Evolutionary conservation across 2,113 vertebrate species (phyloP), one percentile per base, ranked within the genome.

Genomic region (Rhinolophus ferrumequinum): DNA sequence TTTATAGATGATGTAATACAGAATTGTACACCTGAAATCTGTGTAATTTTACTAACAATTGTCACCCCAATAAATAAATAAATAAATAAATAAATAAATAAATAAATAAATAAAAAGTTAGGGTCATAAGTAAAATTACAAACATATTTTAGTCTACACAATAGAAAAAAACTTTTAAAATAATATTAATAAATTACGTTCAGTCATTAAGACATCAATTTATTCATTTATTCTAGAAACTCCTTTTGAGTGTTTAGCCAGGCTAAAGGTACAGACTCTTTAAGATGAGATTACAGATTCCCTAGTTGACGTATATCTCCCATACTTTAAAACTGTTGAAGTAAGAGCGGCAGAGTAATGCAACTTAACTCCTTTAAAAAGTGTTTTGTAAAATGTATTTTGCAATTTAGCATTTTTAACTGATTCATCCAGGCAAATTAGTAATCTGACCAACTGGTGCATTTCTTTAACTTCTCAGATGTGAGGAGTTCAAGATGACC

Each of bases 321-420:
- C 11, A 8, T 3, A 72, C 2, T 4, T 64, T 64, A 44, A 85
- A 41, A 44, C 44, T 60, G 8, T 8, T 9, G 58, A 84, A 41
- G 14, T 30, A 33, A 83, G 58, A 80, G n/a, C 22, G 56, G 7
- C 26, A 77, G 47, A 60, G 9, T 4, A 85, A 66, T 35, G 5
- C 56, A 96, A 54, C n/a, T 93, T 69, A 56, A 62, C 67, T 88
- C 83, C 89, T 88, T 87, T 88, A 33, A 52, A 70, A 84, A 56
- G 5, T 30, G 12, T 92, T 82, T 80, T 69, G 6, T 70, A 64
- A 72, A 62, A 77, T 50, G 6, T 66, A 72, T 88, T 75, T 93
- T 64, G 5, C 28, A 84, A 80, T 8, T 92, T 92, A 75, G 26
- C 30, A 76, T 90, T 90, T 80, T 88, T 67, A 73, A 66, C 38